Evolutionary conservation across 2,797 vertebrate genomes (phyloP).

Genomic region (Brotula barbata): DNA sequence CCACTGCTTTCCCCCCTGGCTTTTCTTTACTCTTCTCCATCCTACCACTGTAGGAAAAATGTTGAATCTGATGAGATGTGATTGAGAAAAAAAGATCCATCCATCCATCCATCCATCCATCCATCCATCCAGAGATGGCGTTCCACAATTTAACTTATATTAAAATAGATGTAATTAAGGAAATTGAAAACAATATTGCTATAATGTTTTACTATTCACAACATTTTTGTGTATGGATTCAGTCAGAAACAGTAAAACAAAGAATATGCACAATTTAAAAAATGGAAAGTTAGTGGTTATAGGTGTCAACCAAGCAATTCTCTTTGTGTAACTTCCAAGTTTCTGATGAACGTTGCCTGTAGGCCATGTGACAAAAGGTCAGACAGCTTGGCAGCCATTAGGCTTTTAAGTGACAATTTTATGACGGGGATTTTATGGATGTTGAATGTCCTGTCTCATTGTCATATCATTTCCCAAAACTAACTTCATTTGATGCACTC

Average conservation of each 20-base stretch:
- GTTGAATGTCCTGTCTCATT: constrained; percentile 42
- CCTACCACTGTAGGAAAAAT: constrained; percentile 18
- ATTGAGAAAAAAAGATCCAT: neutral
- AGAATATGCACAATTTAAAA: too few relatives aligned
- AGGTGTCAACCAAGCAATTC: neutral
- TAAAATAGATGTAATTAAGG: neutral
- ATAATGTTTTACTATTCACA: neutral
- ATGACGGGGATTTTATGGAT: constrained; percentile 35
- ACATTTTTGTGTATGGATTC: too few relatives aligned
- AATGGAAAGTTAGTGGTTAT: neutral
- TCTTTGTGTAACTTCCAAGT: constrained; percentile 4
- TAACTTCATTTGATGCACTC: constrained; percentile 77
- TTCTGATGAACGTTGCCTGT: constrained; percentile 11
- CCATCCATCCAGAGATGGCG: neutral
- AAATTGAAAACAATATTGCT: neutral
- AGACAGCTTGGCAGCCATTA: constrained; percentile 47
- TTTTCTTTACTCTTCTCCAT: constrained; percentile 37
- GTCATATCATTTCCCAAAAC: constrained; percentile 69
- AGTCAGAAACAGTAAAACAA: neutral
- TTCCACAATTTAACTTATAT: neutral
- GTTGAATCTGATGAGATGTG: constrained; percentile 30
- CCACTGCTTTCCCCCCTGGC: constrained; percentile 26
- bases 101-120: constrained; percentile 11
- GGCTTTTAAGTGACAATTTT: constrained; percentile 59
- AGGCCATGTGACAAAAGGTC: constrained; percentile 37